Conservation (phyloP, 2,113 vertebrate genomes). For the Oceanodroma tethys region DNA sequence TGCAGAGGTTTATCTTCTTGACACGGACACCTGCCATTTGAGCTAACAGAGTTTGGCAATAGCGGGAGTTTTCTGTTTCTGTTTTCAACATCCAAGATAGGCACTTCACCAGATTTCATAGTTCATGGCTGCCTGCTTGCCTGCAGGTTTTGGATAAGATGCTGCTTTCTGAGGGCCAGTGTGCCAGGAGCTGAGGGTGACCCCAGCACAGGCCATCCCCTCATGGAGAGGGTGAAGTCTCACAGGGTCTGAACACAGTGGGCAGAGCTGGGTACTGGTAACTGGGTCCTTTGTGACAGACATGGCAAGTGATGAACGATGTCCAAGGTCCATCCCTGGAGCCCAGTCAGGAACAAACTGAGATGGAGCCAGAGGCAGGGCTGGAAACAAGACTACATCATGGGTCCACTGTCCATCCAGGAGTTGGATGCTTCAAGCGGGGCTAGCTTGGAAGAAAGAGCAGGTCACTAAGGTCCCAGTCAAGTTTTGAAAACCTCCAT, state of each 20-base stretch:
- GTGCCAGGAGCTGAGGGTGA: background rate
- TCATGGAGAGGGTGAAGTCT: background rate
- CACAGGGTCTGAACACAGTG: background rate
- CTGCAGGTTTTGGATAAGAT: background rate
- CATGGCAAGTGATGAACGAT: background rate
- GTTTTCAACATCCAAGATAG: background rate
- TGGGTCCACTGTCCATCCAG: background rate
- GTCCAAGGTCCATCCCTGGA: background rate
- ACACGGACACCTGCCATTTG: background rate
- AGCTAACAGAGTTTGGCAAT: background rate
- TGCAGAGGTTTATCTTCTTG: background rate
- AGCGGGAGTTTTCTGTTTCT: background rate
- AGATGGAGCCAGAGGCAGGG: background rate
- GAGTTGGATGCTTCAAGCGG: background rate
- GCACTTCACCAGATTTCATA: background rate
- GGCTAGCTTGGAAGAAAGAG: background rate
- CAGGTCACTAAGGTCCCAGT: background rate
- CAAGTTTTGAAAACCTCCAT: background rate
- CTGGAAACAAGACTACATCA: background rate
- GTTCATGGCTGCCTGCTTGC: background rate
- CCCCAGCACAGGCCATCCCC: background rate
- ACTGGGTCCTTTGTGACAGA: background rate
- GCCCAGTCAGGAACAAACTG: background rate
- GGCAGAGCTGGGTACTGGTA: background rate
- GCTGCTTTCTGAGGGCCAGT: background rate